A percentile compares a stretch with the other conserved stretches of the same genome.
These are phyloP conservation scores for Ictalurus furcatus DNA, from an alignment of 2,113 vertebrate species.

Conservation along the genomic window DNA sequence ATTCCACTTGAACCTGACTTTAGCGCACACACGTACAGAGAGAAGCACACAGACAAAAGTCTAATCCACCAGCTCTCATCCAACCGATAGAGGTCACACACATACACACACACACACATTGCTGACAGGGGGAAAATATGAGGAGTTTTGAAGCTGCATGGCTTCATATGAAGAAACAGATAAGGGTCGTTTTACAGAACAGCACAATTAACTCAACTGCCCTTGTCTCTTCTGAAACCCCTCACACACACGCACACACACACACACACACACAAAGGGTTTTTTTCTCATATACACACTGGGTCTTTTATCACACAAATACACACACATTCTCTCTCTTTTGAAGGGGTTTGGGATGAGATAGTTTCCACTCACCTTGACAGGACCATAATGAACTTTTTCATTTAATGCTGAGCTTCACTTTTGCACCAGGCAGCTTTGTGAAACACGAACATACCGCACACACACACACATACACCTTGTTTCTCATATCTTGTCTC, in stretches of 20 bases:
- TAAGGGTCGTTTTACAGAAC: slow-evolving; percentile 69
- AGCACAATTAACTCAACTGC: slow-evolving; percentile 66
- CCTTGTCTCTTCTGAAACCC: slow-evolving; percentile 58
- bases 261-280: neutral
- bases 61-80: slow-evolving; percentile 3
- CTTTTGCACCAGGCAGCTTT: neutral
- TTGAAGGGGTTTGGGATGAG: neutral
- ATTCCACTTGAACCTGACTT: neutral
- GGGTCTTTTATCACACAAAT: slow-evolving; percentile 59
- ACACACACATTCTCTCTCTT: neutral
- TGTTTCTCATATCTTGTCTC: neutral
- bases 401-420: slow-evolving; percentile 54
- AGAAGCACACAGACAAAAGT: neutral
- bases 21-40: neutral
- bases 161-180: slow-evolving; percentile 63
- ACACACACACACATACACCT: neutral
- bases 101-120: slow-evolving; percentile 27
- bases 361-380: slow-evolving; percentile 13
- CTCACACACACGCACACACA: slow-evolving; percentile 9
- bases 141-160: slow-evolving; percentile 52
- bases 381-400: slow-evolving; percentile 53
- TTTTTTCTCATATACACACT: slow-evolving; percentile 31
- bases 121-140: slow-evolving; percentile 61
- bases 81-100: slow-evolving; percentile 35
- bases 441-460: neutral